A percentile compares a stretch with the other conserved stretches of the same genome.
These are phyloP conservation scores for Watsonalla cultraria DNA, from an alignment of 2,888 invertebrate species.

Conservation along the genomic window DNA sequence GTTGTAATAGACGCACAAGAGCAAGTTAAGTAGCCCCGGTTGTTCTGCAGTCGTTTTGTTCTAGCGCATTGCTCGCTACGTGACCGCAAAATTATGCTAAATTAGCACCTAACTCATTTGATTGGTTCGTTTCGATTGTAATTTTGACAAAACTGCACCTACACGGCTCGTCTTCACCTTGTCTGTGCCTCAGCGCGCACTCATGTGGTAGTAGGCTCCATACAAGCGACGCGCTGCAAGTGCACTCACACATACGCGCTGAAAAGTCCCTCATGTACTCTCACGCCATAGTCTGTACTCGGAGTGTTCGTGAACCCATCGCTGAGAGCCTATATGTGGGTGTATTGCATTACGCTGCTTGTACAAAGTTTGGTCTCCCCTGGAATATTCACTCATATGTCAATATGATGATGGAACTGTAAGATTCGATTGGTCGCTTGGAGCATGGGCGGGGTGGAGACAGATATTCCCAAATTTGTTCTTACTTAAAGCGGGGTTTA, in stretches of 20 bases:
- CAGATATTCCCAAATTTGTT: neutral
- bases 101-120: constrained; percentile 5
- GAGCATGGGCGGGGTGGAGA: no score
- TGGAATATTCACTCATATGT: no score
- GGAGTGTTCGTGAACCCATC: no score
- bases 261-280: no score
- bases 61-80: constrained; percentile 8
- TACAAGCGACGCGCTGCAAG: neutral
- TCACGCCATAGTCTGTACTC: no score
- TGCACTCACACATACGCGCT: no score
- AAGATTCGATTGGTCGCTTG: no score
- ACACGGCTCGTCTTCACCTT: neutral
- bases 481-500: constrained; percentile 7
- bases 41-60: constrained; percentile 11
- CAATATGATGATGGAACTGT: no score
- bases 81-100: neutral
- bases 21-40: neutral
- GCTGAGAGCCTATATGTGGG: no score
- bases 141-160: constrained; percentile 61
- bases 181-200: neutral
- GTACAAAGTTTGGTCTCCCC: no score
- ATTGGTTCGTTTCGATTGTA: constrained; percentile 8
- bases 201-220: neutral
- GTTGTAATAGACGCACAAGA: constrained; percentile 44
- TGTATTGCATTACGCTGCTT: no score